Evolutionary conservation across 2,888 invertebrate genomes (phyloP), one percentile per base, ranked within the genome.

Genomic region (Pomacea canaliculata): DNA sequence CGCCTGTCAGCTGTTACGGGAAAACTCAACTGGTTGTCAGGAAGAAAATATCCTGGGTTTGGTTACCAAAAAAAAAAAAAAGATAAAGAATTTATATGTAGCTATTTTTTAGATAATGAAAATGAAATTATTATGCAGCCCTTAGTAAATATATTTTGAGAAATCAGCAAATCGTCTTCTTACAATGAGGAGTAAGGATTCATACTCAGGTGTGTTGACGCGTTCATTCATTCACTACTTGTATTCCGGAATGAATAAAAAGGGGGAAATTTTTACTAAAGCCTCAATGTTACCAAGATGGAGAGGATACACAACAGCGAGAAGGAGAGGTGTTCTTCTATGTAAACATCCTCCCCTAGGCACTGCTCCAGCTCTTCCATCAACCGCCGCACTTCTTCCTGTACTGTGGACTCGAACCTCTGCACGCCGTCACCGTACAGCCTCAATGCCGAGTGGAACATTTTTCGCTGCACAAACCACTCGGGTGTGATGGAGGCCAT

Each of bases 381-480:
- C 71, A 76, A 37, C 23, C 60, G 19, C 8, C n/a, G 19, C 69
- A 76, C 46, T 27, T 71, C 74, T 19, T 67, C 68, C 37, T 71
- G 51, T 27, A 76, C 71, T 8, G 75, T 70, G 48, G 71, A 60
- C 27, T 78, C 76, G 59, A 76, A 76, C 63, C 70, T 72, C 27
- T 70, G 66, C 51, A 78, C 78, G 0, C 74, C 74, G n/a, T 76
- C 78, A 13, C 78, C 78, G 70, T 78, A 78, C 9, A 78, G 71
- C 5, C 75, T 71, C 66, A 78, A 51, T 0, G 74, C 60, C 51
- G 71, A 68, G 76, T 78, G 76, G 56, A 76, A 78, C 72, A 76
- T 37, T 46, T 76, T 76, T 12, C 69, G 65, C 70, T 72, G 71
- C 69, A 60, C 56, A 51, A 60, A 62, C 63, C 68, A 63, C 19